Evolutionary conservation across 2,797 vertebrate genomes (phyloP).

Genomic region (Clarias platycephalus): DNA sequence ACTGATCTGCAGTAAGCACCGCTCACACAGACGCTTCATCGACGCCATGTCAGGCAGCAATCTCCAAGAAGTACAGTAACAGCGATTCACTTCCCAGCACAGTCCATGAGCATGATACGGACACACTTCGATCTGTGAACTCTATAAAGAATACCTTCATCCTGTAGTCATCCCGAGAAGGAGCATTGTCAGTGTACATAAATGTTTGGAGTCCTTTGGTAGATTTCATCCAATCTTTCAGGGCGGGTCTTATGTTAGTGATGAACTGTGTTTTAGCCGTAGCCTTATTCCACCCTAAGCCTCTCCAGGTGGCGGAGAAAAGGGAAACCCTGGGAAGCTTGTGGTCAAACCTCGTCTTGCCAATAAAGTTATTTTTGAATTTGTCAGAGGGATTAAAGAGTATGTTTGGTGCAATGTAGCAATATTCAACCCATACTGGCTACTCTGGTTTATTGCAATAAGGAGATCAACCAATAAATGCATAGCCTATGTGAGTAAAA

Average conservation of each 20-base stretch:
- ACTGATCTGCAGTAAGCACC: conserved; percentile 28
- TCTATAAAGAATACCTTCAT: conserved; percentile 62
- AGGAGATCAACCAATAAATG: conserved; percentile 79
- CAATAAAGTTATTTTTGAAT: conserved; percentile 80
- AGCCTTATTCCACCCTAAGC: conserved; percentile 77
- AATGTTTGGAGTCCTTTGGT: conserved; percentile 59
- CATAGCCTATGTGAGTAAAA: conserved; percentile 81
- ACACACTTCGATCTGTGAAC: conserved; percentile 48
- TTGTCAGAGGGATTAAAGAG: conserved; percentile 71
- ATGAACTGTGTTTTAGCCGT: conserved; percentile 78
- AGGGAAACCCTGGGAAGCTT: conserved; percentile 66
- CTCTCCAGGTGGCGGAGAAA: conserved; percentile 65
- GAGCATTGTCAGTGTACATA: conserved; percentile 65
- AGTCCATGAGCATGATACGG: conserved; percentile 32
- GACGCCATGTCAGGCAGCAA: conserved; percentile 21
- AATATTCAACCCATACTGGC: conserved; percentile 83
- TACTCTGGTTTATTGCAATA: conserved; percentile 86
- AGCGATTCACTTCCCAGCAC: conserved; percentile 31
- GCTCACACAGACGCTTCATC: conserved; percentile 30
- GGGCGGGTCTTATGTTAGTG: conserved; percentile 77
- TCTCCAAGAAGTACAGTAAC: conserved; percentile 13
- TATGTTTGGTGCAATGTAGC: conserved; percentile 79
- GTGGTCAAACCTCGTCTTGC: conserved; percentile 76
- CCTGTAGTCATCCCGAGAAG: conserved; percentile 61
- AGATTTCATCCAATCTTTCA: conserved; percentile 68